These are phyloP conservation scores for Dermatophagoides farinae DNA, from an alignment of 1,140 invertebrate genomes.

Conservation along the genomic window DNA sequence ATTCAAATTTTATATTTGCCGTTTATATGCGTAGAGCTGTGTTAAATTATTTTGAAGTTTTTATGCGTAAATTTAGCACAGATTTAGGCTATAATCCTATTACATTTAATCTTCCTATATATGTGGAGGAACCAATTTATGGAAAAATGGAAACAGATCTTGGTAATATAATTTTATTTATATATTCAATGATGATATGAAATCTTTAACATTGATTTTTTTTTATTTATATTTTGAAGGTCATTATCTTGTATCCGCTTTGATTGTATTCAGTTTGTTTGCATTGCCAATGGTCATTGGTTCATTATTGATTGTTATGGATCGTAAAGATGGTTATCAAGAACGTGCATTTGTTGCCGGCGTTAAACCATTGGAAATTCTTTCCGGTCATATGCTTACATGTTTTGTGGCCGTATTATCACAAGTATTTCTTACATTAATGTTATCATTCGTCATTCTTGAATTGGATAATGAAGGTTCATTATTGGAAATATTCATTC, in stretches of 20 bases:
- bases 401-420: conserved; percentile 5
- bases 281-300: conserved; percentile 82
- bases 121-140: conserved; percentile 68
- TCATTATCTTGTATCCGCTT: conserved; percentile 81
- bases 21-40: conserved; percentile 14
- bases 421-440: conserved; percentile 3
- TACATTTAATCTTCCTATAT: conserved; percentile 19
- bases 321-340: conserved; percentile 70
- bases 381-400: conserved; percentile 19
- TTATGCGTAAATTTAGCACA: conserved; percentile 16
- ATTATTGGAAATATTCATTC: conserved; percentile 4
- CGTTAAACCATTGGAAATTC: conserved; percentile 28
- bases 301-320: conserved; percentile 70
- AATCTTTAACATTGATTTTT: neutral
- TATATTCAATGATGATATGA: neutral
- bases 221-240: conserved; percentile 66
- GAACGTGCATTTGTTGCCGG: conserved; percentile 75
- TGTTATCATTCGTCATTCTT: conserved; percentile 9
- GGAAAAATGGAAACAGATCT: conserved; percentile 39
- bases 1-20: conserved; percentile 5
- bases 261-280: conserved; percentile 79
- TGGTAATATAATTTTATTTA: neutral
- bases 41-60: conserved; percentile 16
- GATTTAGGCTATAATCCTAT: conserved; percentile 12
- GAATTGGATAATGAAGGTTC: conserved; percentile 7